Percentiles rank a stretch among this genome's conserved stretches.
Conservation (phyloP, 2,797 vertebrate species). For the Podarcis lilfordi region DNA sequence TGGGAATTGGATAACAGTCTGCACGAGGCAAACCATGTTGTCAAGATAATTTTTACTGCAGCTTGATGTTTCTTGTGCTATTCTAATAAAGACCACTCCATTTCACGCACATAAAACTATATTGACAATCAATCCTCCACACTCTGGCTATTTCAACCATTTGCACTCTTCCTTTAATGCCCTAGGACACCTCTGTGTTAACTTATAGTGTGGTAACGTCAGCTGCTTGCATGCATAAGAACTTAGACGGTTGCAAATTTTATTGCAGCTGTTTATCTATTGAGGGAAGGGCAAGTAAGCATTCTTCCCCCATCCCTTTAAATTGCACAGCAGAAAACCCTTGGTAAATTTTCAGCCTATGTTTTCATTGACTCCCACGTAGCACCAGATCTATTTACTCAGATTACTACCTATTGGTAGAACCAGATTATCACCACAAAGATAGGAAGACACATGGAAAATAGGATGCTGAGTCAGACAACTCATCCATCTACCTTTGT, state of each 20-base stretch:
- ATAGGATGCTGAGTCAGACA: too few species aligned
- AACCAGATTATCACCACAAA: background rate
- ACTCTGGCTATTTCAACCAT: background rate
- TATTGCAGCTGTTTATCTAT: constrained; percentile 2
- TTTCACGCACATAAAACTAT: constrained; percentile 21
- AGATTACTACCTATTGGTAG: background rate
- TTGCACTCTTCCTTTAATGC: background rate
- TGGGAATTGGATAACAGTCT: constrained; percentile 31
- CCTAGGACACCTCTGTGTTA: background rate
- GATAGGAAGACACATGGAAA: too few species aligned
- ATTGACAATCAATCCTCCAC: background rate
- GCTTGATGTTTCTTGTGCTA: constrained; percentile 24
- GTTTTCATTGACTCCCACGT: background rate
- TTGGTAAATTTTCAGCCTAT: background rate
- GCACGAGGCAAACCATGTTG: constrained; percentile 7
- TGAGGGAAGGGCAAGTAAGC: background rate
- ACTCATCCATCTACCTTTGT: too few species aligned
- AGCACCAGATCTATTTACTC: fast-evolving
- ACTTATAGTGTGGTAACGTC: background rate
- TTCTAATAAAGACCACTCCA: constrained; percentile 35
- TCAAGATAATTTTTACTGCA: constrained; percentile 44
- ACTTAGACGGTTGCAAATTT: background rate
- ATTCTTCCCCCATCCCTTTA: background rate
- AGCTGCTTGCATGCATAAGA: background rate
- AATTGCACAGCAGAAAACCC: background rate